These are phyloP conservation scores for Euura saliciscinereae DNA, from an alignment of 1,140 invertebrate genomes.

Conservation along the genomic window DNA sequence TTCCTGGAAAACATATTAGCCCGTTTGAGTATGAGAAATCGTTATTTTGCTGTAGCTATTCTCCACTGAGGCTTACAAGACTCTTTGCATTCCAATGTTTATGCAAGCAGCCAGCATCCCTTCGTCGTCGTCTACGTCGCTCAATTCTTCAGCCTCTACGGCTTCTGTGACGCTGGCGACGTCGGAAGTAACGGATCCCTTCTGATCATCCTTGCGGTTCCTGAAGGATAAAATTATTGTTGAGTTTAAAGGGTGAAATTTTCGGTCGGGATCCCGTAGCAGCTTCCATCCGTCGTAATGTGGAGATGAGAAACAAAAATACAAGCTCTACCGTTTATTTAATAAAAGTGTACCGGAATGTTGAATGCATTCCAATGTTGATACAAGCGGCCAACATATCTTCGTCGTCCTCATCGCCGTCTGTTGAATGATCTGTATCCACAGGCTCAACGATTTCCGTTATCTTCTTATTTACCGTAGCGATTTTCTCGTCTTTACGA, in stretches of 20 bases:
- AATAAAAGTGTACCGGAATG: slow-evolving; percentile 7
- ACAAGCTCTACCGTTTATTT: neutral
- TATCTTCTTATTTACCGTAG: slow-evolving; percentile 16
- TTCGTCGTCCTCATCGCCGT: slow-evolving; percentile 66
- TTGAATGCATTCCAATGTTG: slow-evolving; percentile 69
- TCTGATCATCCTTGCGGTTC: neutral
- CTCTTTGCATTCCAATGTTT: slow-evolving; percentile 39
- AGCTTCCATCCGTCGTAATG: neutral
- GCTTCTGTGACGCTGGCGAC: neutral
- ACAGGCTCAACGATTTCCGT: slow-evolving; percentile 23
- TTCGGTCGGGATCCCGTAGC: neutral
- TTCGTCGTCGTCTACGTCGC: slow-evolving; percentile 53
- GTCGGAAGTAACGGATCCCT: neutral
- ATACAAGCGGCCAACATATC: slow-evolving; percentile 73
- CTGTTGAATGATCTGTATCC: slow-evolving; percentile 50
- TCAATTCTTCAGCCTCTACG: slow-evolving; percentile 16
- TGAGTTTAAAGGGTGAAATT: neutral
- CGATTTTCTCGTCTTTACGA: slow-evolving; percentile 10
- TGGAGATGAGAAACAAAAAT: neutral
- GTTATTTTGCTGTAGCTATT: too few species aligned
- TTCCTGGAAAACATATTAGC: neutral
- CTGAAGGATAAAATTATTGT: neutral
- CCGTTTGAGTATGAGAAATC: slow-evolving; percentile 36
- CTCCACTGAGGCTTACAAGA: neutral
- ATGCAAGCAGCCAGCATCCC: slow-evolving; percentile 55